These are phyloP conservation scores for Lacerta viridis DNA, from an alignment of 2,797 vertebrate genomes.

Conservation along the genomic window DNA sequence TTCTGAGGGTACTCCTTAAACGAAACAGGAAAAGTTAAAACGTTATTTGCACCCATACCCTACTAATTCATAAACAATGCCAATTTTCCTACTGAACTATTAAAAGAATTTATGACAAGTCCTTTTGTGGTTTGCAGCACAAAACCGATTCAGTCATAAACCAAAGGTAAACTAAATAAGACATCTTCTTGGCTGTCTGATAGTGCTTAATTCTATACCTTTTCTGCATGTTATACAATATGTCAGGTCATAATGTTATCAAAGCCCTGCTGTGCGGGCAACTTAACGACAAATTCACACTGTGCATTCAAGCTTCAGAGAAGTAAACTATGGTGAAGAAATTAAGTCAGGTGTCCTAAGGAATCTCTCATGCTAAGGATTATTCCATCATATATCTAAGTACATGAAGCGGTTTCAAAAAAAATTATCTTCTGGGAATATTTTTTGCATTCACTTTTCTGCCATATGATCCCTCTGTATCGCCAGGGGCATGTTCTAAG, in stretches of 20 bases:
- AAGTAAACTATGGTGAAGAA: constrained; percentile 12
- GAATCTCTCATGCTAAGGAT: neutral
- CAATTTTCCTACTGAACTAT: constrained; percentile 51
- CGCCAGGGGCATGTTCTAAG: neutral
- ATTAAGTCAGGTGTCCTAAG: neutral
- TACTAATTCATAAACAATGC: constrained; percentile 51
- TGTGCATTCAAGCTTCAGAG: neutral
- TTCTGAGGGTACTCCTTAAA: constrained; percentile 79
- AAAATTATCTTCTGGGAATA: neutral
- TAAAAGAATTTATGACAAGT: constrained; percentile 30
- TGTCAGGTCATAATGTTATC: neutral
- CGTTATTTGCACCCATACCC: constrained; percentile 44
- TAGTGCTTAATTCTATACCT: neutral
- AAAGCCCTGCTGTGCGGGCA: neutral
- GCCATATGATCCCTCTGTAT: neutral
- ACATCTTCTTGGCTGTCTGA: constrained; percentile 8
- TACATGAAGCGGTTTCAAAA: too few relatives aligned
- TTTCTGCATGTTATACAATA: neutral
- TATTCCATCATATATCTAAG: too few relatives aligned
- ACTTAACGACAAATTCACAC: neutral
- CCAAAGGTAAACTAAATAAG: constrained; percentile 42
- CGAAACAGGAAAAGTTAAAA: constrained; percentile 43
- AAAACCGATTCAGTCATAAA: constrained; percentile 47
- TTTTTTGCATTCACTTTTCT: neutral
- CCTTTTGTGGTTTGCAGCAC: constrained; percentile 20